Evolutionary conservation across 1,140 invertebrate genomes (phyloP), one percentile per base, ranked within the genome.

Genomic region (Atta cephalotes): DNA sequence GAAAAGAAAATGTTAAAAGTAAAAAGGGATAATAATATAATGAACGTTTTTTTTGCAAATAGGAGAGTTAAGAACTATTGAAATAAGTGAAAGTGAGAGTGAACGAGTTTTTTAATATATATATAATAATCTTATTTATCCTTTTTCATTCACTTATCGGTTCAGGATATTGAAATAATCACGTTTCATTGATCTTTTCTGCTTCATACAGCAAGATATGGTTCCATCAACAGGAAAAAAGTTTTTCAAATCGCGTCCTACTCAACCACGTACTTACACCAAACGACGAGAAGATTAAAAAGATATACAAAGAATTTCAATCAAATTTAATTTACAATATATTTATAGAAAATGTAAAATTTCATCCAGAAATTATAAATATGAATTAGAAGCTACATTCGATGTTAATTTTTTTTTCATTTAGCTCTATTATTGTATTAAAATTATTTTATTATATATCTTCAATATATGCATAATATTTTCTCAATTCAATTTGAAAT

Each of bases 41-140:
- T 65, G 60, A 56, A 56, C 2, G 12, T 58, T 72, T 35, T 25
- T 31, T 21, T 58, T 72, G 14, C 65, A 14, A 3, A 71, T 9
- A 39, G 3, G 62, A 80, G 62, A 56, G 68, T n/a, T 45, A 51
- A n/a, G 10, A 56, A 60, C n/a, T 49, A 72, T 49, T 58, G 18
- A 74, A 62, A 74, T 62, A 49, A 81, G 70, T 84, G 80, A 74
- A 74, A 84, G 68, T 76, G 70, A 82, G 68, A 60, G n/a, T 76
- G 16, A 21, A 35, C 14, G n/a, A 74, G 80, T 76, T 49, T 78
- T 82, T 84, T 39, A 51, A 84, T 76, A 25, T 63, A 45, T 45
- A 45, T 35, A 28, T 28, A 28, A 82, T 74, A 84, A 84, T 84
- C 18, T 84, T 63, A 84, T 62, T 74, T 25, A 49, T 62, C 56